Base-by-base conservation (phyloP, 2,113 vertebrate species). In the Strix aluco region DNA sequence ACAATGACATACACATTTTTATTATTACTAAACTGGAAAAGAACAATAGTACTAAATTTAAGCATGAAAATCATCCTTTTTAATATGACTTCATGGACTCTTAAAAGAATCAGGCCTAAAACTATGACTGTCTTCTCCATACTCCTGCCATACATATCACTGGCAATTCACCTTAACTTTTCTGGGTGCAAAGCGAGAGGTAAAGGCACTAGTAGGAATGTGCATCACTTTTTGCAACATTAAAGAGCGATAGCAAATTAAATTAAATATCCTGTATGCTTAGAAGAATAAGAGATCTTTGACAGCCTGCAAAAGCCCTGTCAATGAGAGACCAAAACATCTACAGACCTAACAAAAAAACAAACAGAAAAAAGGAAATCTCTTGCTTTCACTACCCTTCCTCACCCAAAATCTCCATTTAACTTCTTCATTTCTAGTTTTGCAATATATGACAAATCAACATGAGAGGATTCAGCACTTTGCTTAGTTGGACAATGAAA, bases 11-110 rank as follows among this genome's bases (percentile, higher is more conserved):
- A n/a, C 11, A 51, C 13, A 85, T 57, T 82, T 73, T 30, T 71
- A 11, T 61, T 75, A 40, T 63, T 81, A 55, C 13, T 65, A 58
- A 89, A 69, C 15, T 40, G 42, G 10, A 84, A 71, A 91, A 66
- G 32, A 91, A 96, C 38, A 92, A 86, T 69, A 72, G 34, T 65
- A 40, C 54, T 85, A 75, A 89, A 88, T 79, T n/a, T 87, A 95
- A 92, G 46, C 13, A 69, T 46, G 30, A 65, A 86, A 89, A 84
- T 38, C 2, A 57, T 79, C 38, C 47, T 74, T 15, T 2, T 85
- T 89, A 55, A 38, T 49, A 59, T 34, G 30, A 78, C 15, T 61
- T n/a, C 22, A 30, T 11, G 21, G 57, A 47, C 11, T 55, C 20
- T 54, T 72, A 12, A 55, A 85, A 61, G 26, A 90, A 82, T 46